A percentile compares a stretch with the other conserved stretches of the same genome.
Evolutionary conservation across 2,888 invertebrate species (phyloP).

Genomic region (Mythimna albipuncta): DNA sequence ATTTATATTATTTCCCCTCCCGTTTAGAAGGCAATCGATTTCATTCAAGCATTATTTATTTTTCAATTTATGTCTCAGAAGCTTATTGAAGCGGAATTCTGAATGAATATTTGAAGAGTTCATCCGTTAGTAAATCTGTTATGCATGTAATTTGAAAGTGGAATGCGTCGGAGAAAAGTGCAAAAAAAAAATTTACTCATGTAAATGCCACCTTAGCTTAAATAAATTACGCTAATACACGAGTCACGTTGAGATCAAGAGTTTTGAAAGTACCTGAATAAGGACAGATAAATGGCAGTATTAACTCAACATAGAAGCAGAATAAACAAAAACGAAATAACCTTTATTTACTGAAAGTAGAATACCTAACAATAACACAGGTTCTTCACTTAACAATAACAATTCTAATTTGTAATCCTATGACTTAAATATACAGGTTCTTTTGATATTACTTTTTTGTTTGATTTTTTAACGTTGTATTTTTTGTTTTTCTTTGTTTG

Average conservation of each 20-base stretch:
- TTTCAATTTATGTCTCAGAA: constrained; percentile 52
- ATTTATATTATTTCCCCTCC: constrained; percentile 63
- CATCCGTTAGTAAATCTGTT: neutral
- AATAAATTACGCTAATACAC: too few relatives aligned
- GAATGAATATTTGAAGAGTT: constrained; percentile 27
- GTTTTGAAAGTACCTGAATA: neutral
- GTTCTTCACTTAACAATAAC: too few relatives aligned
- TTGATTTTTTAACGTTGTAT: too few relatives aligned
- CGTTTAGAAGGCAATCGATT: constrained; percentile 64
- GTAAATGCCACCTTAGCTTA: neutral
- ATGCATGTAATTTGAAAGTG: constrained; percentile 1
- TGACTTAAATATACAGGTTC: too few relatives aligned
- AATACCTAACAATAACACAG: too few relatives aligned
- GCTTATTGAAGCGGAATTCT: constrained; percentile 10
- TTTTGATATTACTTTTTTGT: too few relatives aligned
- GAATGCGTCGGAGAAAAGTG: neutral
- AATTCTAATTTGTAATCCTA: too few relatives aligned
- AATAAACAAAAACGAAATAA: too few relatives aligned
- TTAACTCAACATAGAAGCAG: too few relatives aligned
- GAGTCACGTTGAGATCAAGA: neutral
- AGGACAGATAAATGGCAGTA: neutral
- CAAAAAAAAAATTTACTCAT: neutral
- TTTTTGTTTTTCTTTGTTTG: too few relatives aligned
- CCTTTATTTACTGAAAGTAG: too few relatives aligned
- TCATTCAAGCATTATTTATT: constrained; percentile 52